A percentile compares a stretch with the other conserved stretches of the same genome.
Evolutionary conservation across 2,113 vertebrate species (phyloP).

Genomic region (Alosa alosa): DNA sequence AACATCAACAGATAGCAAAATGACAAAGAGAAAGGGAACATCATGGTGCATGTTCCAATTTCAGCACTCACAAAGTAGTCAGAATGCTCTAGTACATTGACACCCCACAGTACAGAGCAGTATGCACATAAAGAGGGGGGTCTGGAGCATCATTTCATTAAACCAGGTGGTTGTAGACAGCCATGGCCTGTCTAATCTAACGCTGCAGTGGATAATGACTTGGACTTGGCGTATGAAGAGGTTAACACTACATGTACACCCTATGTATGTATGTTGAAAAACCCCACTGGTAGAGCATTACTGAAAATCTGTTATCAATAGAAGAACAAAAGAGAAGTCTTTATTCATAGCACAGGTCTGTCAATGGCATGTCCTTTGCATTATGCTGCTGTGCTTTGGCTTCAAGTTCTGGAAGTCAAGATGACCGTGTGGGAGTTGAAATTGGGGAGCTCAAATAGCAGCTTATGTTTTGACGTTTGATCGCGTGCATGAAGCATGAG

Average conservation of each 20-base stretch:
- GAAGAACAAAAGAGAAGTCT: neutral
- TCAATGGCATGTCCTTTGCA: neutral
- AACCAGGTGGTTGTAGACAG: neutral
- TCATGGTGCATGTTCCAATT: neutral
- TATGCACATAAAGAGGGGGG: too few species aligned
- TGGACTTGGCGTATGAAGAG: neutral
- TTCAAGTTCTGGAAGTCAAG: neutral
- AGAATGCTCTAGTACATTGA: neutral
- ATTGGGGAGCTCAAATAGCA: neutral
- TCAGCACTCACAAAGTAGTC: neutral
- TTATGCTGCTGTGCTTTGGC: neutral
- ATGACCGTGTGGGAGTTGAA: too few species aligned
- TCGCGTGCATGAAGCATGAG: constrained; percentile 7
- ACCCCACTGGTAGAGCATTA: neutral
- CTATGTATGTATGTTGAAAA: neutral
- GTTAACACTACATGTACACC: neutral
- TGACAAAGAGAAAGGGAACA: neutral
- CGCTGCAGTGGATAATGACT: neutral
- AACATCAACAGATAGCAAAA: neutral
- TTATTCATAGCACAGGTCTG: neutral
- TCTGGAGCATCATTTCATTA: neutral
- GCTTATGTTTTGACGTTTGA: constrained; percentile 19
- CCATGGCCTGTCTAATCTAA: neutral
- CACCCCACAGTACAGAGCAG: neutral
- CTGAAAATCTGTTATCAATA: neutral